Conservation (phyloP, 2,888 invertebrate species). For the Drosophila pullipes region DNA sequence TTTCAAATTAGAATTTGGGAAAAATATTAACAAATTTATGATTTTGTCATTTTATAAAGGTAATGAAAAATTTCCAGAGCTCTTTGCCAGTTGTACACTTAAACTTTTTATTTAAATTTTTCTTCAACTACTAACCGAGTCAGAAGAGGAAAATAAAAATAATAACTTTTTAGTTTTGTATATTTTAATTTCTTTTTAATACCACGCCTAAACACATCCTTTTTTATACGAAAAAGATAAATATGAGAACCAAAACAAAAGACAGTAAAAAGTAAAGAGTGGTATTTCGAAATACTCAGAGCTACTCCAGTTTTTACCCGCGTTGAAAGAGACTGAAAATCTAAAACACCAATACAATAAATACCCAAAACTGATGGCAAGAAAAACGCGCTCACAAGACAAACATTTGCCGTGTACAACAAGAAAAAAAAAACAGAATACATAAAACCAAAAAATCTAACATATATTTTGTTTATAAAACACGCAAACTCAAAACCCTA, state of each 20-base stretch:
- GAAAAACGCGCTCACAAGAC: slow-evolving; percentile 74
- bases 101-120: slow-evolving; percentile 63
- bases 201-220: slow-evolving; percentile 85
- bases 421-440: slow-evolving; percentile 11
- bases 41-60: slow-evolving; percentile 64
- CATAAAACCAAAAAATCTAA: slow-evolving; percentile 13
- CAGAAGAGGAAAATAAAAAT: slow-evolving; percentile 49
- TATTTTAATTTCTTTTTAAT: slow-evolving; percentile 78
- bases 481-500: slow-evolving; percentile 44
- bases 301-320: slow-evolving; percentile 58
- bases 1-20: slow-evolving; percentile 9
- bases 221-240: slow-evolving; percentile 85
- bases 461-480: slow-evolving; percentile 62
- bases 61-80: slow-evolving; percentile 85
- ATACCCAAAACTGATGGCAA: slow-evolving; percentile 53
- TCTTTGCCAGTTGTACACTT: slow-evolving; percentile 85
- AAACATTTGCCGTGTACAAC: slow-evolving; percentile 59
- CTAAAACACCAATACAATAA: slow-evolving; percentile 31
- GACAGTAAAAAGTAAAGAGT: slow-evolving; percentile 55
- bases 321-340: slow-evolving; percentile 62
- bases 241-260: slow-evolving; percentile 84
- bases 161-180: slow-evolving; percentile 68
- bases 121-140: slow-evolving; percentile 62
- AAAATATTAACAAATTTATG: slow-evolving; percentile 37
- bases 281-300: slow-evolving; percentile 56